Conservation (phyloP, 2,113 vertebrate genomes). For the Coracopsis vasa region DNA sequence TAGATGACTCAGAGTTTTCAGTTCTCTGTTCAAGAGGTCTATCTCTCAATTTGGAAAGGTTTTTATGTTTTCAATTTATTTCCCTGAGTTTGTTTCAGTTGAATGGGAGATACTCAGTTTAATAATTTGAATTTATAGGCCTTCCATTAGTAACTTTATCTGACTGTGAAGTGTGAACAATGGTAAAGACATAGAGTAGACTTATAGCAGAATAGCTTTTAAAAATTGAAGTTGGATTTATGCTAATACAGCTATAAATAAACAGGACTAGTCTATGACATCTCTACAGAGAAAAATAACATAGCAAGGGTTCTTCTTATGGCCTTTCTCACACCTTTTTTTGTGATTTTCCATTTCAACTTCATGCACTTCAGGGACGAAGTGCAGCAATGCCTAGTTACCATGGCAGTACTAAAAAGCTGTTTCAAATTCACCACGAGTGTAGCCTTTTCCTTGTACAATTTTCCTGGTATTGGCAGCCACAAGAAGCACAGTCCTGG, state of each 20-base stretch:
- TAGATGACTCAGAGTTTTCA: not conserved
- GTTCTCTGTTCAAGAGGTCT: not conserved
- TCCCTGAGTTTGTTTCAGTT: not conserved
- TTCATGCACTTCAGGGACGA: not conserved
- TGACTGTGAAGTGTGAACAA: not conserved
- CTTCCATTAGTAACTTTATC: not conserved
- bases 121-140: not conserved
- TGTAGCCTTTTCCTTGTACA: not conserved
- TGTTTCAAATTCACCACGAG: not conserved
- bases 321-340: not conserved
- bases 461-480: fast-evolving
- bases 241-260: not conserved
- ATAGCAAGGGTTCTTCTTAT: not conserved
- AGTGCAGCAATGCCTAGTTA: not conserved
- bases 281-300: not conserved
- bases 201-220: not conserved
- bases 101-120: not conserved
- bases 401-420: not conserved
- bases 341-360: not conserved
- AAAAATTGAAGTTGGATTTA: not conserved
- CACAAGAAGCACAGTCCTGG: fast-evolving
- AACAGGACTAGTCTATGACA: not conserved
- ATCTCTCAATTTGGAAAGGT: not conserved
- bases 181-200: not conserved
- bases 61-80: not conserved